Evolutionary conservation across 2,113 vertebrate genomes (phyloP).

Genomic region (Numida meleagris): DNA sequence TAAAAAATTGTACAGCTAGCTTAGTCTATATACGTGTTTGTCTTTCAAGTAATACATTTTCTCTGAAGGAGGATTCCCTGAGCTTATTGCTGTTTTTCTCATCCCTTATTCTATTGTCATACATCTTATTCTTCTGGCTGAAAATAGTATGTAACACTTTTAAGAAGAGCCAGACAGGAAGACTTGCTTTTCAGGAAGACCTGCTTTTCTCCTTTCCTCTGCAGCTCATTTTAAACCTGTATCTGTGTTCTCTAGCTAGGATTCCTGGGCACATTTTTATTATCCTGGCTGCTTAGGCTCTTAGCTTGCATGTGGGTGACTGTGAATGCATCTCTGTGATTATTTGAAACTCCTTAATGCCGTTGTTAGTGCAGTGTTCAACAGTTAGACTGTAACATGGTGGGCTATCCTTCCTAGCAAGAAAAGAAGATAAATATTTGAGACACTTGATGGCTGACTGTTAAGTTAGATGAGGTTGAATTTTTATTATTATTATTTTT

Average conservation of each 20-base stretch:
- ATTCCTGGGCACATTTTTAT: not conserved
- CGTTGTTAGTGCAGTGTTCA: rapidly evolving
- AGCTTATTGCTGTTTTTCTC: not conserved
- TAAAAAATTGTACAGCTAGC: not conserved
- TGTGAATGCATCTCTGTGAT: not conserved
- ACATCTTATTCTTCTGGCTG: not conserved
- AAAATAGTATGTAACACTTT: not conserved
- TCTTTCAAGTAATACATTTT: not conserved
- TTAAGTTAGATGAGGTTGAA: not conserved
- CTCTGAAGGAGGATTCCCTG: not conserved
- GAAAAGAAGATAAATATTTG: not conserved
- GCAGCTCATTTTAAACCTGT: not conserved
- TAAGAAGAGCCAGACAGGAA: not conserved
- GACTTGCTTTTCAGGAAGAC: not conserved
- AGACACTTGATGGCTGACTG: not conserved
- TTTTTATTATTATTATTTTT: not conserved
- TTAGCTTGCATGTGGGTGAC: not conserved
- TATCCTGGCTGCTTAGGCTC: not conserved
- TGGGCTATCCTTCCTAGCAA: not conserved
- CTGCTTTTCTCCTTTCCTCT: not conserved
- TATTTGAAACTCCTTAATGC: not conserved
- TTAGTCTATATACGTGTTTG: not conserved
- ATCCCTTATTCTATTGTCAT: not conserved
- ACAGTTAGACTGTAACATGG: not conserved
- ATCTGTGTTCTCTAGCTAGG: not conserved